Evolutionary conservation across 2,797 vertebrate genomes (phyloP).

Genomic region (Falco cherrug): DNA sequence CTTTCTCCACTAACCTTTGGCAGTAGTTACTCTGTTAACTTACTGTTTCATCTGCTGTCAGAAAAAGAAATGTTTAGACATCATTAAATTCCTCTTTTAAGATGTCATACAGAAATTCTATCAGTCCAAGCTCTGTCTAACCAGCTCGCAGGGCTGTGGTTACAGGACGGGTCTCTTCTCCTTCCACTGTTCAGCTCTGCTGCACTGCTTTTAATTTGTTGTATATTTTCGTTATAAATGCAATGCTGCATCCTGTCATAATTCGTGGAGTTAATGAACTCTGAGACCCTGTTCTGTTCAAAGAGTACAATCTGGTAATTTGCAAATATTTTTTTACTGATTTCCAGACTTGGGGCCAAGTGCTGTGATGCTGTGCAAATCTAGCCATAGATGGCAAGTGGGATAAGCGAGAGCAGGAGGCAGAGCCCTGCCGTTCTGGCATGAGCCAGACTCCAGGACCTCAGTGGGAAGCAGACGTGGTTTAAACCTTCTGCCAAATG

Average conservation of each 20-base stretch:
- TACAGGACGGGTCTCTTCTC: not conserved
- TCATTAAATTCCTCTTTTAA: not conserved
- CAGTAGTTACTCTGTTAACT: not conserved
- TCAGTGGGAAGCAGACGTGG: not conserved
- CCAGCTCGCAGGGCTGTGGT: not conserved
- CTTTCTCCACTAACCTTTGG: not conserved
- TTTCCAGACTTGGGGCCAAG: not conserved
- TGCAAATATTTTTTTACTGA: not conserved
- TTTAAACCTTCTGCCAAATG: constrained; percentile 9
- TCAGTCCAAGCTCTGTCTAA: not conserved
- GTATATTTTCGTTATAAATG: not conserved
- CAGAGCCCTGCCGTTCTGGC: not conserved
- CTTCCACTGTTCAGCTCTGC: not conserved
- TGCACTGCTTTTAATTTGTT: not conserved
- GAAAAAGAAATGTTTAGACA: not conserved
- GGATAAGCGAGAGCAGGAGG: not conserved
- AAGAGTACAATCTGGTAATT: not conserved
- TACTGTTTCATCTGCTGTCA: not conserved
- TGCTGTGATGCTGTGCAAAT: not conserved
- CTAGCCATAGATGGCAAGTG: accelerated
- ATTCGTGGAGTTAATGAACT: constrained; percentile 1
- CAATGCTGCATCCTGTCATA: not conserved
- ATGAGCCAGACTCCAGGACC: not conserved
- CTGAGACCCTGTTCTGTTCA: not conserved
- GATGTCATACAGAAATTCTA: not conserved